phyloP scores from a whole-genome alignment of 2,888 invertebrate species.

The Liposcelis brunnea region DNA sequence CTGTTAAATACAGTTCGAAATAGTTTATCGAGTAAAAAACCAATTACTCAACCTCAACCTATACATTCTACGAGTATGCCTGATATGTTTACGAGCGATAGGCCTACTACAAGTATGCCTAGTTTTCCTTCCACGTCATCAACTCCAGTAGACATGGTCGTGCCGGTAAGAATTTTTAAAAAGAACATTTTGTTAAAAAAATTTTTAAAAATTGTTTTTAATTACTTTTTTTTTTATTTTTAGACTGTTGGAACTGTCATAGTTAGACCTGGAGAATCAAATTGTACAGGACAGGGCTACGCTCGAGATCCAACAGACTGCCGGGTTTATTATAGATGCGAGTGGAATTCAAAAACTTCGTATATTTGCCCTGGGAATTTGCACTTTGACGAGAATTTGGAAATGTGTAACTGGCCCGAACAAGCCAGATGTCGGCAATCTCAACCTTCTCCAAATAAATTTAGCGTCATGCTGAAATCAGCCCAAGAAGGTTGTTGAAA shows the following conservation, averaged over 20 bases:
- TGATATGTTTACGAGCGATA: no score
- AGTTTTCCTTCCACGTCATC: no score
- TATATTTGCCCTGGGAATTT: conserved; percentile 23
- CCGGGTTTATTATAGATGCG: conserved; percentile 21
- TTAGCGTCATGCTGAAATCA: no score
- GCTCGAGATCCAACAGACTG: conserved; percentile 19
- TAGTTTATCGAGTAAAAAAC: conserved; percentile 32
- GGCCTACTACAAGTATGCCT: not conserved
- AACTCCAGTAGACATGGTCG: not conserved
- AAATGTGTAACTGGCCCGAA: conserved; percentile 23
- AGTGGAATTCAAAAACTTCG: conserved; percentile 19
- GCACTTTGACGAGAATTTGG: conserved; percentile 20
- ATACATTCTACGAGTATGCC: no score
- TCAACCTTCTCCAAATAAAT: no score
- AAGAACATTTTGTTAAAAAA: not conserved
- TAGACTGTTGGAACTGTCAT: not conserved
- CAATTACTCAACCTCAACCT: not conserved
- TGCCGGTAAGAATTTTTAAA: not conserved
- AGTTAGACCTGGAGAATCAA: not conserved
- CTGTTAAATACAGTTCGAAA: conserved; percentile 41
- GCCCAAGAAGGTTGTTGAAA: not conserved
- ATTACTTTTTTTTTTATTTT: not conserved
- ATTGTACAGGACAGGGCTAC: conserved; percentile 17
- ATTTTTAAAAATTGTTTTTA: not conserved
- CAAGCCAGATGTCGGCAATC: conserved; percentile 18